A percentile compares a stretch with the other conserved stretches of the same genome.
phyloP scores from a whole-genome alignment of 2,888 invertebrate genomes.

The Julus scanicus region DNA sequence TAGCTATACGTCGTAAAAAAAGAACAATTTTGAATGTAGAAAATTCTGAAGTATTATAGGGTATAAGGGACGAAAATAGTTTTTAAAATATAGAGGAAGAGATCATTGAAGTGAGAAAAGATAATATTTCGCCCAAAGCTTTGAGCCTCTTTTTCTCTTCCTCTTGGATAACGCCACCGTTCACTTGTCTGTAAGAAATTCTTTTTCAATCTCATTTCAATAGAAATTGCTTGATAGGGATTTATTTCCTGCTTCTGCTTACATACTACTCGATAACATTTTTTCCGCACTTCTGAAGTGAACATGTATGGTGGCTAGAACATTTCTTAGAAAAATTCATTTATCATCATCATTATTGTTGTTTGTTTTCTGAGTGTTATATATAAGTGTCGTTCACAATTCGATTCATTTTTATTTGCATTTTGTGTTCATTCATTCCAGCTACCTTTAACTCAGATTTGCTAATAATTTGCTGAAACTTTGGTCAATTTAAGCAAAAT shows the following conservation, averaged over 20 bases:
- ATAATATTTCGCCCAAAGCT: constrained; percentile 14
- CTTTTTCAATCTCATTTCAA: not conserved
- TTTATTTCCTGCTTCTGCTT: constrained; percentile 14
- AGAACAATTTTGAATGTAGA: constrained; percentile 22
- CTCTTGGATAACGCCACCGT: not conserved
- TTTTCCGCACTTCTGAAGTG: not conserved
- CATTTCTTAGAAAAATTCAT: not conserved
- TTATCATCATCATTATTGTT: not conserved
- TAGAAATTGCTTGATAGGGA: not conserved
- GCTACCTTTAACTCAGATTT: too few species aligned
- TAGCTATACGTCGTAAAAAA: not conserved
- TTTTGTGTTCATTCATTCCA: too few species aligned
- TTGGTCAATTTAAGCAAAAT: too few species aligned
- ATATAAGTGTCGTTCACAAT: not conserved
- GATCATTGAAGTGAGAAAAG: constrained; percentile 27
- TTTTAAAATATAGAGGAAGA: not conserved
- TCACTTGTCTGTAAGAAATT: not conserved
- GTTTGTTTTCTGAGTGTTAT: not conserved
- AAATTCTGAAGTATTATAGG: constrained; percentile 8
- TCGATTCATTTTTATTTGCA: not conserved
- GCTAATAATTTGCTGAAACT: too few species aligned
- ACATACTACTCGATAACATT: not conserved
- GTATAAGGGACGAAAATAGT: not conserved
- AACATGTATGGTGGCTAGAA: not conserved
- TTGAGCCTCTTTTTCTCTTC: not conserved